These are phyloP conservation scores for Neotragus moschatus DNA, from an alignment of 2,113 vertebrate species.

Conservation along the genomic window DNA sequence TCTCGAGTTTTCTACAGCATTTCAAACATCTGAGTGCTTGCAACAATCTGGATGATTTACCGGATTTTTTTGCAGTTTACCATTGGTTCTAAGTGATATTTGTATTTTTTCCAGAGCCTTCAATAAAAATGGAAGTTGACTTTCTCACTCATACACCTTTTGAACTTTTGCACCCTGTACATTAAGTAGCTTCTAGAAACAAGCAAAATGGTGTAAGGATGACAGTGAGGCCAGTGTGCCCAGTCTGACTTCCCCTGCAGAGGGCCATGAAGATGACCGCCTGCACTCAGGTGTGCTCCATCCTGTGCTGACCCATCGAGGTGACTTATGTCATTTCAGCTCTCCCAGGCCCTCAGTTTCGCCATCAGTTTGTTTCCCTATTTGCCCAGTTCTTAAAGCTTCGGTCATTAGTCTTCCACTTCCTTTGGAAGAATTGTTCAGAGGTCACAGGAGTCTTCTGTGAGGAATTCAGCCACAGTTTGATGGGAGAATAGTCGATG, in stretches of 20 bases:
- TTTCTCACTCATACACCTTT: background rate
- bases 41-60: background rate
- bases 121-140: background rate
- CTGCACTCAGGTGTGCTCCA: background rate
- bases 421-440: background rate
- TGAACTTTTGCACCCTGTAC: background rate
- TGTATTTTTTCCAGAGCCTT: background rate
- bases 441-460: background rate
- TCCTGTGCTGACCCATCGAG: background rate
- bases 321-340: background rate
- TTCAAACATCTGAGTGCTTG: background rate
- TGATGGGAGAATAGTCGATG: background rate
- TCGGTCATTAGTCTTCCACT: no score
- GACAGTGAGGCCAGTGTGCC: background rate
- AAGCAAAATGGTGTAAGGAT: background rate
- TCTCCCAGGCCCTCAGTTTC: background rate
- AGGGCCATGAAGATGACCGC: background rate
- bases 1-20: background rate
- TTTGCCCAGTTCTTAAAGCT: no score
- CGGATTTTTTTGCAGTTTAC: background rate
- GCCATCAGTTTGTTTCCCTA: no score
- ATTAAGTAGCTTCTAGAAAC: background rate
- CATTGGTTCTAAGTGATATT: background rate
- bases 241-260: background rate
- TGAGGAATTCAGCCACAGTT: conserved; percentile 26